These are phyloP conservation scores for Ammospiza maritima DNA, from an alignment of 2,797 vertebrate species.

Conservation along the genomic window DNA sequence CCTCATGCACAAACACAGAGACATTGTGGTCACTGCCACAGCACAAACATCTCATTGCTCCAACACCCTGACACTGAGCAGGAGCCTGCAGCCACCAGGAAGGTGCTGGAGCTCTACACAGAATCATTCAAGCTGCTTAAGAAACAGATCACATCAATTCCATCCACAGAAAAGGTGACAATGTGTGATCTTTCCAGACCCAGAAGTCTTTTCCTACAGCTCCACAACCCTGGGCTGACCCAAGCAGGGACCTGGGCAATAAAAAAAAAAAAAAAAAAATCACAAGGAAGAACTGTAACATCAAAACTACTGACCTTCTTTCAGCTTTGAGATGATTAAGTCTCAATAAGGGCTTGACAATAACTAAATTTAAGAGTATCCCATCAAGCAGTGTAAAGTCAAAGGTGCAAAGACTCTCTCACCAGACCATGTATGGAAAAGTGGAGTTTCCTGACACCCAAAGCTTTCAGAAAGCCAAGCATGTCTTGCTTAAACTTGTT, in stretches of 20 bases:
- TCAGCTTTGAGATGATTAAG: background rate
- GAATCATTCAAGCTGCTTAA: background rate
- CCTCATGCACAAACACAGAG: background rate
- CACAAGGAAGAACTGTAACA: background rate
- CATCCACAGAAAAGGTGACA: background rate
- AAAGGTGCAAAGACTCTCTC: background rate
- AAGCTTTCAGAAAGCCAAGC: conserved; percentile 42
- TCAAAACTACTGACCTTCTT: background rate
- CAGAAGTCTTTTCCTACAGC: background rate
- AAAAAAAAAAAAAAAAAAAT: background rate
- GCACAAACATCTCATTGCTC: background rate
- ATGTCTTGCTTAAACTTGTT: conserved; percentile 41
- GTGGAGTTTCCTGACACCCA: background rate
- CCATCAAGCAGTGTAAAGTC: background rate
- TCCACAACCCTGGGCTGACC: background rate
- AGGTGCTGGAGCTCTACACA: background rate
- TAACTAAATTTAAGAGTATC: background rate
- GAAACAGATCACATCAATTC: background rate
- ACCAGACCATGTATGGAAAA: background rate
- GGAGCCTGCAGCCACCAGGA: background rate
- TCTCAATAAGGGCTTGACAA: background rate
- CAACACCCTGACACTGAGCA: background rate
- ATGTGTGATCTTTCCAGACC: background rate
- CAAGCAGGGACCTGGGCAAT: background rate
- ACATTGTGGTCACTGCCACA: background rate